These are phyloP conservation scores for Coptodon rendalli DNA, from an alignment of 2,113 vertebrate genomes.

Conservation along the genomic window DNA sequence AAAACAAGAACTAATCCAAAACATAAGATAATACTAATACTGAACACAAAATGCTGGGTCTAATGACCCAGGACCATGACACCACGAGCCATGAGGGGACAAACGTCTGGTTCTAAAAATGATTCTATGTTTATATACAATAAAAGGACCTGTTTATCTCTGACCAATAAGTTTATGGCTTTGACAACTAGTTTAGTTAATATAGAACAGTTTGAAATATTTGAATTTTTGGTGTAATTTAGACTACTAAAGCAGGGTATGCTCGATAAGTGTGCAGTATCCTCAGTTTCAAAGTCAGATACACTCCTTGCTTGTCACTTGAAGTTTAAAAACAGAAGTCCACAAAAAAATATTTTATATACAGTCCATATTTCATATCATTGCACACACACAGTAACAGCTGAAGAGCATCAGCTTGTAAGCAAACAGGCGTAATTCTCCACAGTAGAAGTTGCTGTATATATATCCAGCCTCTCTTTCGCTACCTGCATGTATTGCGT, in stretches of 20 bases:
- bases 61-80: background rate
- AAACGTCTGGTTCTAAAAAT: background rate
- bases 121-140: background rate
- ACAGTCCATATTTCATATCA: background rate
- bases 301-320: background rate
- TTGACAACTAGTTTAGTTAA: background rate
- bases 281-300: background rate
- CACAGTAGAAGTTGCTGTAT: background rate
- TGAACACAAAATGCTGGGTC: background rate
- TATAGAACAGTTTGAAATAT: background rate
- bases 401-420: background rate
- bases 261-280: background rate
- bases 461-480: background rate
- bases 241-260: background rate
- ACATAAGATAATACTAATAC: background rate
- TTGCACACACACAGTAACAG: background rate
- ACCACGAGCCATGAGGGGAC: background rate
- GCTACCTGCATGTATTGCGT: background rate
- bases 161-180: background rate
- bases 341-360: background rate
- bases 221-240: background rate
- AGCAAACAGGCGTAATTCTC: background rate
- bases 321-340: background rate
- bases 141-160: background rate
- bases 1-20: background rate